phyloP scores from a whole-genome alignment of 2,888 invertebrate species.

The Phragmatobia fuliginosa region DNA sequence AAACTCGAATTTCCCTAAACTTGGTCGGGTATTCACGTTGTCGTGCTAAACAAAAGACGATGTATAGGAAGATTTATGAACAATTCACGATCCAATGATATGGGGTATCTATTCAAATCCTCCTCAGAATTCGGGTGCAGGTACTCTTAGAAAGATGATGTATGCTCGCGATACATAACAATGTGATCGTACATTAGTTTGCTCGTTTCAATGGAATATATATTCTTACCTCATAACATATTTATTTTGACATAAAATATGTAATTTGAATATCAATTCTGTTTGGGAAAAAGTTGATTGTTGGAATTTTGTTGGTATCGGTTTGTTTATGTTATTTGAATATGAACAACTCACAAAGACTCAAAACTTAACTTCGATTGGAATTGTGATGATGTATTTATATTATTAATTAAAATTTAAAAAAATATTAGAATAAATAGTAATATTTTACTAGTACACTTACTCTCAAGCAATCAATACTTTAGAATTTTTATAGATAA shows the following conservation, averaged over 20 bases:
- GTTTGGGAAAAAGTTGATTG: too few species aligned
- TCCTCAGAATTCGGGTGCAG: slow-evolving; percentile 70
- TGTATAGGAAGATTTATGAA: slow-evolving; percentile 81
- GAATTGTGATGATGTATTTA: too few species aligned
- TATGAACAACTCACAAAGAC: background rate
- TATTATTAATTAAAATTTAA: too few species aligned
- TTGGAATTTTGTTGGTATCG: too few species aligned
- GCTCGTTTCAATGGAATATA: slow-evolving; percentile 56
- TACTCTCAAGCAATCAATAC: background rate
- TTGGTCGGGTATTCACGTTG: slow-evolving; percentile 65
- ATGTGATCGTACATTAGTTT: slow-evolving; percentile 61
- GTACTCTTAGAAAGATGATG: slow-evolving; percentile 71
- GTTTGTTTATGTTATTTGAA: too few species aligned
- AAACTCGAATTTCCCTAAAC: slow-evolving; percentile 69
- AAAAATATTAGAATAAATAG: too few species aligned
- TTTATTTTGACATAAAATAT: background rate
- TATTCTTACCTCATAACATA: slow-evolving; percentile 42
- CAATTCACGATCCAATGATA: slow-evolving; percentile 82
- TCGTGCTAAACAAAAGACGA: slow-evolving; percentile 79
- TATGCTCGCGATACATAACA: slow-evolving; percentile 67
- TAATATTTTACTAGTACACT: background rate
- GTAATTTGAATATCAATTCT: background rate
- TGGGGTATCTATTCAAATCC: slow-evolving; percentile 81
- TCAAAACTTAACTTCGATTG: background rate
- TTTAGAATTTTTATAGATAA: background rate